Conservation (phyloP, 2,888 invertebrate species). For the Phlogophora meticulosa region DNA sequence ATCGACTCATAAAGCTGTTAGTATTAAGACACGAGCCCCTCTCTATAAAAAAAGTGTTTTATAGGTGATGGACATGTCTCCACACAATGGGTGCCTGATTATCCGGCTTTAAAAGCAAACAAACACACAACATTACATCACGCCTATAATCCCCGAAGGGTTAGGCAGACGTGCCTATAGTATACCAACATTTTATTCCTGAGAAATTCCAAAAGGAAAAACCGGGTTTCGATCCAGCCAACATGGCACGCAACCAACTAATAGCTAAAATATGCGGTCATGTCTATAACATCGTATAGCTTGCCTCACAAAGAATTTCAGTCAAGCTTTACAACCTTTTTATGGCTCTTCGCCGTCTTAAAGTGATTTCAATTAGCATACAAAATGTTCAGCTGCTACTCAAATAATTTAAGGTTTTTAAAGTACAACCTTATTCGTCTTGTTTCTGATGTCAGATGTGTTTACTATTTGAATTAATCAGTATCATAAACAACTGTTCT, state of each 20-base stretch:
- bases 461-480: constrained; percentile 11
- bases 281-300: constrained; percentile 20
- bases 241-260: too few relatives aligned
- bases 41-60: too few relatives aligned
- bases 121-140: too few relatives aligned
- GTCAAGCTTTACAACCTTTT: constrained; percentile 64
- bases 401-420: constrained; percentile 67
- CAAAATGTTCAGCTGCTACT: constrained; percentile 72
- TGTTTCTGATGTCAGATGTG: constrained; percentile 5
- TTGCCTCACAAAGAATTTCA: constrained; percentile 48
- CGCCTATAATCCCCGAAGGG: too few relatives aligned
- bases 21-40: too few relatives aligned
- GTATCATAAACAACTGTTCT: not conserved
- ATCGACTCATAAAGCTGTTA: too few relatives aligned
- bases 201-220: too few relatives aligned
- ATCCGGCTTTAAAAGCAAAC: constrained; percentile 16
- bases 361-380: constrained; percentile 76
- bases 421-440: constrained; percentile 40
- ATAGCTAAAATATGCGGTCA: not conserved
- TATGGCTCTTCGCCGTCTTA: constrained; percentile 62
- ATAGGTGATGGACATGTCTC: too few relatives aligned
- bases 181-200: too few relatives aligned
- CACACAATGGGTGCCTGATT: too few relatives aligned
- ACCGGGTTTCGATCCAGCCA: too few relatives aligned
- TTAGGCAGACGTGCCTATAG: too few relatives aligned